Base-by-base conservation (phyloP, 1,140 invertebrate species). In the Heliconius himera region DNA sequence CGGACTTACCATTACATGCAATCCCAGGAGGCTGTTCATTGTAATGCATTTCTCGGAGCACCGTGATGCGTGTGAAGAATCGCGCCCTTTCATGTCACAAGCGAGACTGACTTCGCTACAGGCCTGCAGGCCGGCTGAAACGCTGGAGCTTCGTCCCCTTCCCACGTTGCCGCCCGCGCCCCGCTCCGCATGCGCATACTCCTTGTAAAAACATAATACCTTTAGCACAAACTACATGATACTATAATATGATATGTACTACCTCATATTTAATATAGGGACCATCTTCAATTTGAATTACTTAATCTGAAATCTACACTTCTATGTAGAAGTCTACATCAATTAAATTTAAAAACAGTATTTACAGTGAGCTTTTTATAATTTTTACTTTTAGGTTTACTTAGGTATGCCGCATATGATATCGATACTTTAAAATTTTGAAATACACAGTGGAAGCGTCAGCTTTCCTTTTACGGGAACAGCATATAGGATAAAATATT, bases 21-120 rank as follows among this genome's bases (percentile, higher is more conserved):
- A 93, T 93, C 90, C 92, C 87, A 91, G 89, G 89, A 87, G 93
- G 90, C 86, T 92, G 92, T 93, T 93, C 93, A 94, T 94, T 86
- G 84, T 93, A 92, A 94, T 93, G 93, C 93, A 94, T 94, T 94
- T 89, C 93, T 94, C 93, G 92, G 89, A 93, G 93, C 93, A 94
- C 93, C 93, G 92, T 93, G 93, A 87, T 93, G 88, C 87, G 89
- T 93, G 85, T 91, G 85, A 85, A 92, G 90, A 87, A 91, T 90
- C 90, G 92, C 93, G 88, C 90, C 93, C 92, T 94, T 91, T 94
- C 93, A 94, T 93, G 93, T 93, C 93, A 94, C 93, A 94, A 91
- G 86, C 90, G 89, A 94, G 93, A 94, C 93, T 94, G 88, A 91
- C 89, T 78, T 84, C 88, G 80, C 83, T 80, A 85, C 83, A 89